phyloP scores from a whole-genome alignment of 2,797 vertebrate genomes.

The Molossus molossus region DNA sequence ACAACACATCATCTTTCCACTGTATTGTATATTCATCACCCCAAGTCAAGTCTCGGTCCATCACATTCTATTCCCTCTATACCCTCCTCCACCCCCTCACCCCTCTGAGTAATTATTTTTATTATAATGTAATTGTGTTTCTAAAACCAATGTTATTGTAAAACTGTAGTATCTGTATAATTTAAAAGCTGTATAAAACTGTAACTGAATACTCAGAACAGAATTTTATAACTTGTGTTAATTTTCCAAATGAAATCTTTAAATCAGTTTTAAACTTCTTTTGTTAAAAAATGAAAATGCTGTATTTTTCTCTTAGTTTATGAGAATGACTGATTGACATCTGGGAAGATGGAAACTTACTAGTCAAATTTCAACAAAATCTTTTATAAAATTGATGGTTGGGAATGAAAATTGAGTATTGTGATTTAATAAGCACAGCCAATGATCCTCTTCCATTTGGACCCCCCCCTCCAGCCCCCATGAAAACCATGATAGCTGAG shows the following conservation, averaged over 20 bases:
- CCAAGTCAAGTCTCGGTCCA: background rate
- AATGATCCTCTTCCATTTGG: background rate
- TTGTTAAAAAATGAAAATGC: conserved; percentile 45
- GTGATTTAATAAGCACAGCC: conserved; percentile 26
- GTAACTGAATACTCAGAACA: conserved; percentile 31
- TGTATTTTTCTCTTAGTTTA: conserved; percentile 10
- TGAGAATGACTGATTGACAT: conserved; percentile 44
- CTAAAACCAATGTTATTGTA: conserved; percentile 54
- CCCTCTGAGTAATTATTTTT: conserved; percentile 68
- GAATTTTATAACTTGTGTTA: conserved; percentile 63
- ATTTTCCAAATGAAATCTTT: conserved; percentile 60
- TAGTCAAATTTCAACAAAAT: conserved; percentile 46
- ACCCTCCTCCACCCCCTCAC: background rate
- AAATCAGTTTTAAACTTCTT: conserved; percentile 2
- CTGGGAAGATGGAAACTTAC: conserved; percentile 38
- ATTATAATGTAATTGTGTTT: conserved; percentile 71
- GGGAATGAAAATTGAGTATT: conserved; percentile 1
- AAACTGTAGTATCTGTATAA: conserved; percentile 65
- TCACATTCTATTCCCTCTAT: background rate
- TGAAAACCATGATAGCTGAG: background rate
- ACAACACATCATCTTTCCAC: background rate
- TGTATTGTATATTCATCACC: background rate
- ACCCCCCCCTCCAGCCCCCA: too few species aligned
- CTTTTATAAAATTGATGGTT: conserved; percentile 42
- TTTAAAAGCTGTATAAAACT: conserved; percentile 52